Conservation (phyloP, 2,797 vertebrate genomes). For the Cryptoblepharus egeriae region DNA sequence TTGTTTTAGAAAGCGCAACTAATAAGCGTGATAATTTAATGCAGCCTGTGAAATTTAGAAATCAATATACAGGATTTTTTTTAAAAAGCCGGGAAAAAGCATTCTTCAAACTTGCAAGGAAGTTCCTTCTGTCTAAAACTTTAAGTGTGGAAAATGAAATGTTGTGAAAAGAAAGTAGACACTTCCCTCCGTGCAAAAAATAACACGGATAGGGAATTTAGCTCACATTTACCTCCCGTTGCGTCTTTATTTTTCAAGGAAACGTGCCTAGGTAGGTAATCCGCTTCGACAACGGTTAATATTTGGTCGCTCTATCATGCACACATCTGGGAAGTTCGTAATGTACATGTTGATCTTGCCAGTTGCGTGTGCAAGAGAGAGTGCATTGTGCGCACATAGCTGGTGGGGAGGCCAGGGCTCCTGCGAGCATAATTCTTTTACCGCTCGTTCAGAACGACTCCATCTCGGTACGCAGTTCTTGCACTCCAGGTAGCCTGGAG, state of each 20-base stretch:
- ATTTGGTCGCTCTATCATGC: background rate
- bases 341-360: background rate
- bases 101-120: background rate
- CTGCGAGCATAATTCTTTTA: rapidly evolving
- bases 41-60: slow-evolving; percentile 21
- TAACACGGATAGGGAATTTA: slow-evolving; percentile 8
- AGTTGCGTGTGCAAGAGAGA: background rate
- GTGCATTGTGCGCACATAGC: background rate
- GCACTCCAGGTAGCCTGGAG: slow-evolving; percentile 13
- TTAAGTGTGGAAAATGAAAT: background rate
- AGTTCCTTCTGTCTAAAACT: background rate
- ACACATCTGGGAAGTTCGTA: background rate
- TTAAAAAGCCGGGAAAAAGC: background rate
- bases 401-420: background rate
- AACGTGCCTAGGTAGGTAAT: slow-evolving; percentile 12
- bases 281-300: background rate
- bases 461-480: background rate
- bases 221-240: slow-evolving; percentile 20
- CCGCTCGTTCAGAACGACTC: background rate
- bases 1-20: background rate
- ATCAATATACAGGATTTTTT: slow-evolving; percentile 5
- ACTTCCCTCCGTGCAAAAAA: background rate
- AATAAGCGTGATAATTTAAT: background rate
- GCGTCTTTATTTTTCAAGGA: background rate
- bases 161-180: slow-evolving; percentile 13